Base-by-base conservation (phyloP, 1,140 invertebrate genomes). In the Sipha flava region DNA sequence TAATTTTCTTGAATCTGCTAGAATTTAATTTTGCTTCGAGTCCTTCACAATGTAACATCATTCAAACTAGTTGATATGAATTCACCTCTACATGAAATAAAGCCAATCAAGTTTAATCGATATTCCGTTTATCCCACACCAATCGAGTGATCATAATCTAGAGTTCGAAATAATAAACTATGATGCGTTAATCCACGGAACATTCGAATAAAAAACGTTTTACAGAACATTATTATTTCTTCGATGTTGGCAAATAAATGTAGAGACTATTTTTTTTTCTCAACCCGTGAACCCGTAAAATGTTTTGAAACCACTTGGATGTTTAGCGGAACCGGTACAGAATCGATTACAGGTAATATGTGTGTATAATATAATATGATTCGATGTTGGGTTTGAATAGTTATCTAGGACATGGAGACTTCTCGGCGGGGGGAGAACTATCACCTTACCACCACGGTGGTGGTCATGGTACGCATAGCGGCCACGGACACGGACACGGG, bases 351-450 rank as follows among this genome's bases (percentile, higher is more conserved):
- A 16, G 21, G 16, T 70, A 70, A 47, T 12, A 21, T 70, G 37
- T 29, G 37, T 40, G 10, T 6, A 6, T n/a, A 10, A 29, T 40
- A 45, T 45, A 47, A 70, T 12, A 18, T 47, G 10, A 10, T 29
- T n/a, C 12, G 37, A 29, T 29, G 21, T 70, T 47, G 1, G 66
- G 16, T 45, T 70, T 45, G 9, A 31, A 47, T 29, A 70, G 66
- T 70, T 70, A 70, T 68, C 21, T 45, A 68, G 64, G 40, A 14
- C 49, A 75, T 77, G 73, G 73, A 18, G 73, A 77, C 23, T 77
- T 77, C 73, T 16, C 37, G 52, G n/a, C 73, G 34, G 37, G 34
- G 1, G 49, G 73, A 18, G 73, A 77, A 18, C 23, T 75, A 7
- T 2, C 34, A 10, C n/a, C 49, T 23, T 75, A 75, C n/a, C 72